phyloP scores from a whole-genome alignment of 2,797 vertebrate genomes.

The Bradypodion pumilum region DNA sequence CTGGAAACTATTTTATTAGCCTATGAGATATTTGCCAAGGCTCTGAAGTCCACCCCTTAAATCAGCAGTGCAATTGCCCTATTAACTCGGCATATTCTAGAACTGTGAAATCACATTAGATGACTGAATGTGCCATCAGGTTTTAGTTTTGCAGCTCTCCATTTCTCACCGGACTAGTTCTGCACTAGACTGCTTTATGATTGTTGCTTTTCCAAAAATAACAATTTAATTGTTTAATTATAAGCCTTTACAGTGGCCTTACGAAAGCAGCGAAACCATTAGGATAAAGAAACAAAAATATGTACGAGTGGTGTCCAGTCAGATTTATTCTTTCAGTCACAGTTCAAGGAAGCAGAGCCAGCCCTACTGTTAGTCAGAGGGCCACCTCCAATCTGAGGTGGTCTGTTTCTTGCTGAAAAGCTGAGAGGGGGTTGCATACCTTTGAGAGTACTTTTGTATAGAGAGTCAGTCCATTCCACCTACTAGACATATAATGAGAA shows the following conservation, averaged over 20 bases:
- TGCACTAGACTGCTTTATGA: not conserved
- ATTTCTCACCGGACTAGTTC: not conserved
- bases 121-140: not conserved
- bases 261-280: not conserved
- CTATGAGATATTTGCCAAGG: not conserved
- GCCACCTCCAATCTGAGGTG: too few relatives aligned
- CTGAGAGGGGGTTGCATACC: too few relatives aligned
- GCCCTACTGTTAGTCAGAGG: too few relatives aligned
- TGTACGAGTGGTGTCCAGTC: not conserved
- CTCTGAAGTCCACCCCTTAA: not conserved
- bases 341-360: not conserved
- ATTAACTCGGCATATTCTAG: not conserved
- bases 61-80: not conserved
- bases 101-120: not conserved
- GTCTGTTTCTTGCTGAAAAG: too few relatives aligned
- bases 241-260: not conserved
- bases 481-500: too few relatives aligned
- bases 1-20: constrained; percentile 17
- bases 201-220: not conserved
- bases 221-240: not conserved
- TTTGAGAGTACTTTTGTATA: too few relatives aligned
- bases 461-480: too few relatives aligned
- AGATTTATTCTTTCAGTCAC: not conserved
- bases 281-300: not conserved
- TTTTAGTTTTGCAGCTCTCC: constrained; percentile 1